phyloP scores from a whole-genome alignment of 2,113 vertebrate species.

The Pagrus major region DNA sequence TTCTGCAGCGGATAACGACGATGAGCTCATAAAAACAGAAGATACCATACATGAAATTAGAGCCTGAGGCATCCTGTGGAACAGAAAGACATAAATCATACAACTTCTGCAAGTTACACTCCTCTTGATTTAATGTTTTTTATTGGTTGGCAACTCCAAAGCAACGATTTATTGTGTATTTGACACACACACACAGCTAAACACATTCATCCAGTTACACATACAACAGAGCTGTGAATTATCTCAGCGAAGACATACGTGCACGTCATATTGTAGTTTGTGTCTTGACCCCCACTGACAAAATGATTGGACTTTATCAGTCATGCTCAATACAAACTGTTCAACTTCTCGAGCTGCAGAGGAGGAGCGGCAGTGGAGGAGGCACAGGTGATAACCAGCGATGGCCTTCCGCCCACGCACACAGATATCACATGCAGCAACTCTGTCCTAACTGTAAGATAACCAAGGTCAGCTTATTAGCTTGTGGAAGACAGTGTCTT shows the following conservation, averaged over 20 bases:
- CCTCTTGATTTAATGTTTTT: not conserved
- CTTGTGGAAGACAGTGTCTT: conserved; percentile 17
- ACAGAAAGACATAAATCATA: not conserved
- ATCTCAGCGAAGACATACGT: conserved; percentile 48
- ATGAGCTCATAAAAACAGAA: conserved; percentile 61
- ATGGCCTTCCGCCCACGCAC: conserved; percentile 45
- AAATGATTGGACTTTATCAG: conserved; percentile 66
- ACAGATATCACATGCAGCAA: conserved; percentile 51
- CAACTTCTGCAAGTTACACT: not conserved
- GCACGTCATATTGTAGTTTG: conserved; percentile 18
- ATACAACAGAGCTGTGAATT: conserved; percentile 21
- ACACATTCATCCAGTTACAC: not conserved
- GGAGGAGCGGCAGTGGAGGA: conserved; percentile 41
- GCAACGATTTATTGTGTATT: not conserved
- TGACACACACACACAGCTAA: not conserved
- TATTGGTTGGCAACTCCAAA: not conserved
- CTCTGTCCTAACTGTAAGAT: conserved; percentile 47
- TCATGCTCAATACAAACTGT: conserved; percentile 9
- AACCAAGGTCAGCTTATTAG: conserved; percentile 57
- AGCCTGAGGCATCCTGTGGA: not conserved
- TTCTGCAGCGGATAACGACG: conserved; percentile 33
- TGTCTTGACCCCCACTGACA: conserved; percentile 16
- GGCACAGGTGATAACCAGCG: conserved; percentile 65
- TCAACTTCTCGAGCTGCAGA: conserved; percentile 26
- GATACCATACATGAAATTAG: conserved; percentile 29